Percentiles rank a stretch among this genome's conserved stretches.
These are phyloP conservation scores for Sphaerodactylus townsendi DNA, from an alignment of 2,113 vertebrate genomes.

Conservation along the genomic window DNA sequence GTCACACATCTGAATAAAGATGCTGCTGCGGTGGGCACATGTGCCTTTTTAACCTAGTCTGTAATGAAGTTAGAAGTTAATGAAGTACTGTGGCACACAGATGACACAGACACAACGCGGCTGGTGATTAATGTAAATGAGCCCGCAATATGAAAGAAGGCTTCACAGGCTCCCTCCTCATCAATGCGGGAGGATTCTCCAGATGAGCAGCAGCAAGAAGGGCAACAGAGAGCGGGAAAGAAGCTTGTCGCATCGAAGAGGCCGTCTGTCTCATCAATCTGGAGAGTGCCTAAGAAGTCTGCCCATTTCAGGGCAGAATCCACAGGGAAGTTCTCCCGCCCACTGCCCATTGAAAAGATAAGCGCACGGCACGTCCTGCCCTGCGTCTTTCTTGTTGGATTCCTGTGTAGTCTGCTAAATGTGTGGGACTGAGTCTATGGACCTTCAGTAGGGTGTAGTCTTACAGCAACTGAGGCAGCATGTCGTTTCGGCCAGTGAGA, in stretches of 20 bases:
- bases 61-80: conserved; percentile 53
- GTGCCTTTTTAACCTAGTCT: conserved; percentile 38
- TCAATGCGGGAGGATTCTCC: not conserved
- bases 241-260: not conserved
- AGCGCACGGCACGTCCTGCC: not conserved
- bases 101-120: accelerated
- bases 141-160: not conserved
- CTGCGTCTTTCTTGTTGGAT: not conserved
- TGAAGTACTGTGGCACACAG: conserved; percentile 33
- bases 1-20: conserved; percentile 31
- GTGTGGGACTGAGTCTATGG: accelerated
- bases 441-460: not conserved
- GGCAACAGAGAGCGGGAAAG: not conserved
- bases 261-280: not conserved
- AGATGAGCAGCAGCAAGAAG: conserved; percentile 24
- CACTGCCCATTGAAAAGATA: not conserved
- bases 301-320: not conserved
- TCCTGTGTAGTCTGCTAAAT: not conserved
- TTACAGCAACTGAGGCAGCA: too few species aligned
- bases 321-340: not conserved
- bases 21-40: not conserved
- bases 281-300: not conserved
- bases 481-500: too few species aligned
- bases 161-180: not conserved
- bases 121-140: not conserved